Evolutionary conservation across 2,888 invertebrate species (phyloP), one percentile per base, ranked within the genome.

Genomic region (Leucania comma): DNA sequence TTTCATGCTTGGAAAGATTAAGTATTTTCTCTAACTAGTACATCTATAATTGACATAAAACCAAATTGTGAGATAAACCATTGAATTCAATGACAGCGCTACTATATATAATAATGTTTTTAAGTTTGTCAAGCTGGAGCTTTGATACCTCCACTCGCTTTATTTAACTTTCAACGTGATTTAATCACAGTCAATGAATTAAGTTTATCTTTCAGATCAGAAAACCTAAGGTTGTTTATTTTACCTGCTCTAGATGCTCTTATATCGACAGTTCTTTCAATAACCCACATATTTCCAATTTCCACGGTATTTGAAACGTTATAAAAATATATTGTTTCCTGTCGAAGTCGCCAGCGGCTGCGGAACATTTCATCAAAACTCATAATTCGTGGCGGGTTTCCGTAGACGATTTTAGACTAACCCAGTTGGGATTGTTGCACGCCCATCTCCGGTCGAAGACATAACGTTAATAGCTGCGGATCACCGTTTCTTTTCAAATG

Each of bases 341-440:
- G 91, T 87, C 77, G 74, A 85, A 89, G 88, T 83, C 84, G 88
- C 87, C 85, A 89, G 89, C 83, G 78, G 75, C 87, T 88, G 85
- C 85, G 88, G 87, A 90, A 90, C 90, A 89, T 94, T 94, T 94
- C 95, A 94, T 95, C 94, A 93, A 95, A 95, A 94, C 90, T 95
- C 94, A 95, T 95, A 95, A 95, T 95, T 94, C 90, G 90, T 90
- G 88, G 89, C 77, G 66, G 90, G 92, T 94, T 95, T 95, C 95
- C 95, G 95, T 87, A 86, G 91, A 90, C 90, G 92, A 91, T 93
- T 94, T 93, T 93, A 89, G 92, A 90, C 82, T 93, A 94, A 93
- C 95, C 94, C 87, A 95, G 91, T 91, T 94, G 84, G 79, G 72
- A 78, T 74, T 78, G 82, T 76, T 86, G 78, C 80, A 80, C 82